Conservation (phyloP, 2,888 invertebrate genomes). For the Girardia tigrina region DNA sequence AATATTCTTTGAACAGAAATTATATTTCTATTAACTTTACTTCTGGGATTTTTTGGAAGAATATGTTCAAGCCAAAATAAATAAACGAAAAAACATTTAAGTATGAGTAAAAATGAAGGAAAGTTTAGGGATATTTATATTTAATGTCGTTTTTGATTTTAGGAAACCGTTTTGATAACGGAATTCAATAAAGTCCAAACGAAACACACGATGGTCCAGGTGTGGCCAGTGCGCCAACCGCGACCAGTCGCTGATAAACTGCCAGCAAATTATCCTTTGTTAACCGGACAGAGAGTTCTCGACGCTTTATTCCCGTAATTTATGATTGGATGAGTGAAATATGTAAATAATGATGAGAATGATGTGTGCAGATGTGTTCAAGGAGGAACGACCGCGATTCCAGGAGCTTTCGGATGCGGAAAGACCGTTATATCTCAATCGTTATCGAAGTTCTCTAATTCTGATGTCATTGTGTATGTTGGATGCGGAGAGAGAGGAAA, state of each 20-base stretch:
- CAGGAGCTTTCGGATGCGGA: constrained; percentile 98
- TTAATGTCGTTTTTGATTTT: constrained; percentile 59
- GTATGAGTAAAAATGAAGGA: too few relatives aligned
- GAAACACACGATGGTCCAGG: constrained; percentile 86
- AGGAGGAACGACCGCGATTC: constrained; percentile 95
- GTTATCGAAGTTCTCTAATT: constrained; percentile 96
- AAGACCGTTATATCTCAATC: constrained; percentile 99
- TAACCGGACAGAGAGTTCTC: constrained; percentile 91
- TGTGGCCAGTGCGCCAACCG: constrained; percentile 97
- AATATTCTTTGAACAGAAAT: too few relatives aligned
- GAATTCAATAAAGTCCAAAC: constrained; percentile 91
- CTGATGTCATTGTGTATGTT: constrained; percentile 96
- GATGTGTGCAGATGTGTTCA: constrained; percentile 82
- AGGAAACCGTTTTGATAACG: constrained; percentile 89
- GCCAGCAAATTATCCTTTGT: constrained; percentile 89
- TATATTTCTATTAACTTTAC: too few relatives aligned
- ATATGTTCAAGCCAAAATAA: too few relatives aligned
- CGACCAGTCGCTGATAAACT: constrained; percentile 90
- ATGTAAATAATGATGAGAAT: too few relatives aligned
- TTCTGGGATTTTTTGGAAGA: too few relatives aligned
- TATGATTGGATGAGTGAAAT: neutral
- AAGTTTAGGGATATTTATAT: too few relatives aligned
- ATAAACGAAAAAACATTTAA: too few relatives aligned
- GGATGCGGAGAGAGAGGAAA: constrained; percentile 99
- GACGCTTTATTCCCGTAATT: constrained; percentile 92